These are phyloP conservation scores for Adineta ricciae DNA, from an alignment of 2,888 invertebrate species.

Conservation along the genomic window DNA sequence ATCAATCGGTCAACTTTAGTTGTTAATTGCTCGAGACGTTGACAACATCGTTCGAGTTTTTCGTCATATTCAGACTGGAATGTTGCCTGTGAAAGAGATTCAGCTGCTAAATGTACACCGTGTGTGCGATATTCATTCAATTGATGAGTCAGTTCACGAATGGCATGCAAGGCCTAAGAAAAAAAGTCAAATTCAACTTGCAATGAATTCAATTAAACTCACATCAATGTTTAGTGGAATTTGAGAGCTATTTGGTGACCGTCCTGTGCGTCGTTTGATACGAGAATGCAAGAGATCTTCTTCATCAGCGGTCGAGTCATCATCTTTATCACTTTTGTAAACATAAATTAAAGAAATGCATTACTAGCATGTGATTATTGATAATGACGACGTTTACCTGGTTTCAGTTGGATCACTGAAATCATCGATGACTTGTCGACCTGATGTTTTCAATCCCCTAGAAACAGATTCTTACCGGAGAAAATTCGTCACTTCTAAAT, in stretches of 20 bases:
- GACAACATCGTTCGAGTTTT: conserved; percentile 2
- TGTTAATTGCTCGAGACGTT: not conserved
- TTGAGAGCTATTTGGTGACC: conserved; percentile 1
- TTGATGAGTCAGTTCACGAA: not conserved
- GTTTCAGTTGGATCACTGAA: conserved; percentile 15
- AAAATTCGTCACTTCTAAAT: not conserved
- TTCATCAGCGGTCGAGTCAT: conserved; percentile 13
- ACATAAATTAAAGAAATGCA: not conserved
- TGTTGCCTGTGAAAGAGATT: not conserved
- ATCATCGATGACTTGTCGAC: not conserved
- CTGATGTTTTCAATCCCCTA: not conserved
- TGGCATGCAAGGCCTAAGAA: not conserved
- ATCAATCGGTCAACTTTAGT: conserved; percentile 3
- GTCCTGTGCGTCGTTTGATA: not conserved
- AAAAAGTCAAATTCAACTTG: not conserved
- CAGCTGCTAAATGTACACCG: not conserved
- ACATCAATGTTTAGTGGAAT: not conserved
- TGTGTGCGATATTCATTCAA: not conserved
- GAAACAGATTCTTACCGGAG: not conserved
- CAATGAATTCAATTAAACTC: not conserved
- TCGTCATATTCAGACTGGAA: not conserved
- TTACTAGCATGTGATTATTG: too few species aligned
- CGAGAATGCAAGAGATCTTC: not conserved
- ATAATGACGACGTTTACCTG: not conserved
- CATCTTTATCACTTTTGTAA: not conserved